phyloP scores from a whole-genome alignment of 2,888 invertebrate species.

The Lasioglossum zephyrum region DNA sequence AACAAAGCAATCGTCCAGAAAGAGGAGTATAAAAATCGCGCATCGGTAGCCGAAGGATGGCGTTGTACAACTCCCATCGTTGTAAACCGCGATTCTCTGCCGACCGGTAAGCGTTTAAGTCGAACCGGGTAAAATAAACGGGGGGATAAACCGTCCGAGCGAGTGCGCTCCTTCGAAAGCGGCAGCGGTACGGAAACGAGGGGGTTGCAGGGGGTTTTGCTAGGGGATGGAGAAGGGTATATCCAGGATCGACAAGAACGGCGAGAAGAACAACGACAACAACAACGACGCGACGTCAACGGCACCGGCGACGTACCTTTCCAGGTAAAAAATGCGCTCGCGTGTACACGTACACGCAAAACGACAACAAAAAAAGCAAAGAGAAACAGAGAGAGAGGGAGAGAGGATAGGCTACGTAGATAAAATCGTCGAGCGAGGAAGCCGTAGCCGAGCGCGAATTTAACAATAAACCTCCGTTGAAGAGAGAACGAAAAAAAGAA shows the following conservation, averaged over 20 bases:
- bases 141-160: conserved; percentile 31
- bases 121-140: conserved; percentile 37
- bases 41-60: background rate
- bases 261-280: conserved; percentile 52
- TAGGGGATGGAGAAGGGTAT: background rate
- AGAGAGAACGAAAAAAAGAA: conserved; percentile 51
- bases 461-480: conserved; percentile 72
- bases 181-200: conserved; percentile 20
- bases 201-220: background rate
- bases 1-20: background rate
- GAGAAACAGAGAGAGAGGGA: conserved; percentile 22
- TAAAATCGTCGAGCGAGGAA: conserved; percentile 68
- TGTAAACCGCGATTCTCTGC: background rate
- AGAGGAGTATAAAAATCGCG: background rate
- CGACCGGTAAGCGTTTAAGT: conserved; percentile 6
- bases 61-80: background rate
- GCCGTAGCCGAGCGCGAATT: conserved; percentile 73
- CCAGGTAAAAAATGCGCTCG: conserved; percentile 21
- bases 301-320: conserved; percentile 36
- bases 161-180: conserved; percentile 41
- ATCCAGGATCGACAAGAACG: conserved; percentile 43
- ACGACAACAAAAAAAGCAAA: conserved; percentile 1
- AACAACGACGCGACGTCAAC: conserved; percentile 28
- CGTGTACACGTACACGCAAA: background rate
- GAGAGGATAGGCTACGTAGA: conserved; percentile 32